These are phyloP conservation scores for Caenorhabditis sp. DNA, from an alignment of 2,888 invertebrate species.

Conservation along the genomic window DNA sequence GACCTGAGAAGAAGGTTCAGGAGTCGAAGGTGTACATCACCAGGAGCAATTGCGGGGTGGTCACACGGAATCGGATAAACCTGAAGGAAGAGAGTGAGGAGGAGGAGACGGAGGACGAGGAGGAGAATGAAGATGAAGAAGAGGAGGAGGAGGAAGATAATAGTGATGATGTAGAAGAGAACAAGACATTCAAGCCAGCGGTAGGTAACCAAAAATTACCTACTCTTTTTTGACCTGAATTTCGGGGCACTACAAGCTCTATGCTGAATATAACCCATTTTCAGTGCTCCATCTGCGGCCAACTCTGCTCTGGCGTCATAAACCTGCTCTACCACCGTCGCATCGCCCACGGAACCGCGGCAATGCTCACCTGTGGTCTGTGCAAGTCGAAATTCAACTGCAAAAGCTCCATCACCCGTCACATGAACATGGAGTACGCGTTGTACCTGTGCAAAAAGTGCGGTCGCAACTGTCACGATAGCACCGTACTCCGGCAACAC, in stretches of 20 bases:
- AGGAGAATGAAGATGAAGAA: background rate
- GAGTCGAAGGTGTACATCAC: background rate
- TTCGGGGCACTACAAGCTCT: too few species aligned
- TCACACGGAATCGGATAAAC: background rate
- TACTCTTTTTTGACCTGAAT: too few species aligned
- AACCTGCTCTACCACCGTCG: slow-evolving; percentile 31
- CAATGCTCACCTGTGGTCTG: slow-evolving; percentile 35
- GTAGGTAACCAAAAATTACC: too few species aligned
- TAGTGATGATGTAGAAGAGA: too few species aligned
- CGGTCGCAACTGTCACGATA: slow-evolving; percentile 19
- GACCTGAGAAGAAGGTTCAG: background rate
- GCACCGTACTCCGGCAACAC: background rate
- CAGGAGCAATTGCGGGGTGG: too few species aligned
- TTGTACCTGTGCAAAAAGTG: slow-evolving; percentile 23
- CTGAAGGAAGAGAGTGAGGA: background rate
- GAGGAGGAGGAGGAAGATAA: slow-evolving; percentile 11
- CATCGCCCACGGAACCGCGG: slow-evolving; percentile 1
- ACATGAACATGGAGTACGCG: slow-evolving; percentile 28
- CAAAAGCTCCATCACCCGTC: slow-evolving; percentile 16
- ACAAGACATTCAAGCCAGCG: background rate
- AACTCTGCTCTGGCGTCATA: background rate
- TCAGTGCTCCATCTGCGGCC: slow-evolving; percentile 23
- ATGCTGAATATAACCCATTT: too few species aligned
- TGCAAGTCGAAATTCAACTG: slow-evolving; percentile 13
- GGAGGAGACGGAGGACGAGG: background rate